A percentile compares a stretch with the other conserved stretches of the same genome.
phyloP scores from a whole-genome alignment of 2,888 invertebrate species.

The Nephrotoma guestfalica region DNA sequence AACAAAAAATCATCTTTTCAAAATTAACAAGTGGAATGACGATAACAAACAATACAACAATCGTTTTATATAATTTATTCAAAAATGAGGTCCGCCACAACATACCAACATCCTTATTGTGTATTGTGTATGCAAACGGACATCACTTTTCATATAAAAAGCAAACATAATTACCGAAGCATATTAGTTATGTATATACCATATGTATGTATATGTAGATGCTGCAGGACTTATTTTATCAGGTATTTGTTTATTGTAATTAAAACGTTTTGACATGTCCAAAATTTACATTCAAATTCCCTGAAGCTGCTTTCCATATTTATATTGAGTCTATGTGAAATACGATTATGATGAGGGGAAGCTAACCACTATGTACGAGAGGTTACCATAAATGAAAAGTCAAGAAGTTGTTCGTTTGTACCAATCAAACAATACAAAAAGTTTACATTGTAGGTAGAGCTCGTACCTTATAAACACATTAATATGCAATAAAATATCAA shows the following conservation, averaged over 20 bases:
- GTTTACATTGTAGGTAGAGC: no score
- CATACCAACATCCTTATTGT: not conserved
- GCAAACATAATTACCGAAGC: not conserved
- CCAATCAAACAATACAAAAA: no score
- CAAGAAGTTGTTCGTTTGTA: no score
- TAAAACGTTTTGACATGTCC: not conserved
- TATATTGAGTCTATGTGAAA: not conserved
- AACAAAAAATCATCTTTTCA: not conserved
- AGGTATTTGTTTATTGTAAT: not conserved
- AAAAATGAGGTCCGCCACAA: not conserved
- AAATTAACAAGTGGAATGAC: not conserved
- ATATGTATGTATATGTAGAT: not conserved
- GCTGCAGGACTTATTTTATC: not conserved
- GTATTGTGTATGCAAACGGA: not conserved
- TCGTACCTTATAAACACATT: no score
- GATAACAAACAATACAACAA: not conserved
- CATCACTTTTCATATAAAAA: not conserved
- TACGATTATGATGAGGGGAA: no score
- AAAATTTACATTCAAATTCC: not conserved
- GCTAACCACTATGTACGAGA: no score
- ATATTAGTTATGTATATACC: not conserved
- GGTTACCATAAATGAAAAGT: no score
- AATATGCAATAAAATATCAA: no score
- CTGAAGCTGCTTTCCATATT: not conserved
- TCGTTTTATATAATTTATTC: not conserved